These are phyloP conservation scores for Orestias chungarensis DNA, from an alignment of 2,797 vertebrate species.

Conservation along the genomic window DNA sequence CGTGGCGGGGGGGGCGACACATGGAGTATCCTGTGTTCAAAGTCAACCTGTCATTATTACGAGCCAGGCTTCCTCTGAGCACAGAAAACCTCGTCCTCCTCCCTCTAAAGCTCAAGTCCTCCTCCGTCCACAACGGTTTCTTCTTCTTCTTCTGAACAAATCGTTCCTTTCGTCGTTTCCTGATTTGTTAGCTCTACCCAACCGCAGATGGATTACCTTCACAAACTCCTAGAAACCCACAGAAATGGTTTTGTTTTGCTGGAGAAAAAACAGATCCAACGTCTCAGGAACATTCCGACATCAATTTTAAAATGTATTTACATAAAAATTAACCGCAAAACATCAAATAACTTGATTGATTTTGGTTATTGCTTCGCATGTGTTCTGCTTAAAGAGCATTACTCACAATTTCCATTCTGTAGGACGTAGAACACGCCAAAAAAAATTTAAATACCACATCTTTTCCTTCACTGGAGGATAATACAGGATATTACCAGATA, in stretches of 20 bases:
- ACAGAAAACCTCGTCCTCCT: constrained; percentile 50
- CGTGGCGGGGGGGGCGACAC: constrained; percentile 73
- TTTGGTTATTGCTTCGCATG: constrained; percentile 2
- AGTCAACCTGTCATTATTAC: constrained; percentile 69
- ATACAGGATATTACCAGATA: not conserved
- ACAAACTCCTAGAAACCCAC: constrained; percentile 8
- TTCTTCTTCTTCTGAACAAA: not conserved
- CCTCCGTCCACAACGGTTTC: not conserved
- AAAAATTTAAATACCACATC: constrained; percentile 8
- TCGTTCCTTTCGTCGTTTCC: not conserved
- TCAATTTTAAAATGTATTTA: not conserved
- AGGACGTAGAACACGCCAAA: not conserved
- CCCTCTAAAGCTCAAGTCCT: constrained; percentile 9
- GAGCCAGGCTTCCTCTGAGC: constrained; percentile 53
- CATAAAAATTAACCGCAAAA: not conserved
- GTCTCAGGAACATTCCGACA: constrained; percentile 4
- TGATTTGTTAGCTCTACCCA: constrained; percentile 33
- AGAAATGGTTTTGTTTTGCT: not conserved
- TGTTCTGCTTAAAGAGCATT: not conserved
- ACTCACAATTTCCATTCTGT: constrained; percentile 1
- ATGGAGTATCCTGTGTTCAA: constrained; percentile 73
- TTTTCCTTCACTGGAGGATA: not conserved
- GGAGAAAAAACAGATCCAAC: not conserved
- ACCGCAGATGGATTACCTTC: constrained; percentile 20
- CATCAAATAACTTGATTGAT: constrained; percentile 17